Base-by-base conservation (phyloP, 2,888 invertebrate species). In the Stenoptilia bipunctidactyla region DNA sequence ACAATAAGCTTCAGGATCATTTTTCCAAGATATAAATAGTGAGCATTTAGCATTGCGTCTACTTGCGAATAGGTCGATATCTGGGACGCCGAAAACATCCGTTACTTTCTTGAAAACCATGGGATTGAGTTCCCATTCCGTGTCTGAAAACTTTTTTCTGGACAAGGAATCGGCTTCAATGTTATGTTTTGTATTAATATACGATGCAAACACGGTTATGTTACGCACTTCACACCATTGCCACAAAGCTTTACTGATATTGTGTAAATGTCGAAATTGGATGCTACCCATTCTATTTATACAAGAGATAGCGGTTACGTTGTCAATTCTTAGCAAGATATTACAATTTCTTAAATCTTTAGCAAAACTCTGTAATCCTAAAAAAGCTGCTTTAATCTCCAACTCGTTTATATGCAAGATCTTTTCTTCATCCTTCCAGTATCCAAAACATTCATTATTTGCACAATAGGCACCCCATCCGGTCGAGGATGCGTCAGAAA, bases 241-340 rank as follows among this genome's bases (percentile, higher is more conserved):
- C 42, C 41, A 45, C 2, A 42, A 27, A 6, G 40, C 27, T 36
- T 25, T 38, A 10, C 37, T 4, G 2, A 47, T 13, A 1, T 12
- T 15, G 36, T 44, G 39, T n/a, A 48, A 27, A 27, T 47, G 43
- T 3, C 2, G 1, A 10, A 13, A 47, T 15, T 44, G 45, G 4
- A 47, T 20, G 10, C 40, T 34, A 2, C 46, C 46, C 42, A 47
- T 45, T 38, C 37, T 38, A 14, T 46, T 46, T 1, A 46, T 46
- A 15, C 34, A 46, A 1, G 44, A 39, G 14, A 46, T 42, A 0
- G 46, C 40, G 3, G 44, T 45, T 1, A 13, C 12, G n/a, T 45
- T 45, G 13, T 45, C 45, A 1, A 41, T 27, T 1, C 45, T 25
- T 4, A 34, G 8, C 9, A 34, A 14, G 5, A 34, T 13, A 13